Conservation (phyloP, 2,797 vertebrate genomes). For the Chaetodon trifasciatus region DNA sequence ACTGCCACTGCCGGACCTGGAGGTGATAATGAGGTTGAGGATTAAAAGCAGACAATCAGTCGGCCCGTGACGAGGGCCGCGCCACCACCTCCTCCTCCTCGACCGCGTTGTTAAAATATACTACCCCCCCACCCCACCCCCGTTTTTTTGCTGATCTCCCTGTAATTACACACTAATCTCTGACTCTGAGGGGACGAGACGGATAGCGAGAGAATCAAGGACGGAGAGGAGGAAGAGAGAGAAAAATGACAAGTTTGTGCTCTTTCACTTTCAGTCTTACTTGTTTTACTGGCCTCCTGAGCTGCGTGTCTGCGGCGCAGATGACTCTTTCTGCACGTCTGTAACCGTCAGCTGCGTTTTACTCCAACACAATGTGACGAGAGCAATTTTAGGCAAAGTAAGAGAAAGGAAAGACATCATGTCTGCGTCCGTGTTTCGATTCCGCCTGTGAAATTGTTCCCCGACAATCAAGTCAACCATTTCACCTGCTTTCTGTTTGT, state of each 20-base stretch:
- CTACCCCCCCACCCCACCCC: constrained; percentile 51
- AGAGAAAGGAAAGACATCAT: neutral
- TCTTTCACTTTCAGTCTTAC: neutral
- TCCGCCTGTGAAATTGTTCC: neutral
- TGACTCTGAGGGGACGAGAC: constrained; percentile 62
- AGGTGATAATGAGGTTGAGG: constrained; percentile 99
- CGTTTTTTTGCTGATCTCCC: constrained; percentile 79
- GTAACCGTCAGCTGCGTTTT: too few relatives aligned
- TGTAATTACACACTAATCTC: constrained; percentile 87
- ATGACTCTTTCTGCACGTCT: neutral
- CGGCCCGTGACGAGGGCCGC: constrained; percentile 83
- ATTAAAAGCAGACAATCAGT: constrained; percentile 96
- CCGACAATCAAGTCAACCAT: neutral
- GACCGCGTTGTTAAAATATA: constrained; percentile 88
- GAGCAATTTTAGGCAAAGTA: neutral
- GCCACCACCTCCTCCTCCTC: constrained; percentile 62
- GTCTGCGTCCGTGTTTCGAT: neutral
- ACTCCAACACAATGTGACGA: too few relatives aligned
- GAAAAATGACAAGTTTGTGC: constrained; percentile 14
- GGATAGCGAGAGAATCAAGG: constrained; percentile 29
- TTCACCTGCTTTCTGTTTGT: neutral
- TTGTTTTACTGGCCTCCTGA: neutral
- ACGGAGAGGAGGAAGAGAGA: constrained; percentile 9
- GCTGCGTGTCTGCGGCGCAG: neutral
- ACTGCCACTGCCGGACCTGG: constrained; percentile 94